Evolutionary conservation across 2,888 invertebrate genomes (phyloP), one percentile per base, ranked within the genome.

Genomic region (Xestia ashworthii): DNA sequence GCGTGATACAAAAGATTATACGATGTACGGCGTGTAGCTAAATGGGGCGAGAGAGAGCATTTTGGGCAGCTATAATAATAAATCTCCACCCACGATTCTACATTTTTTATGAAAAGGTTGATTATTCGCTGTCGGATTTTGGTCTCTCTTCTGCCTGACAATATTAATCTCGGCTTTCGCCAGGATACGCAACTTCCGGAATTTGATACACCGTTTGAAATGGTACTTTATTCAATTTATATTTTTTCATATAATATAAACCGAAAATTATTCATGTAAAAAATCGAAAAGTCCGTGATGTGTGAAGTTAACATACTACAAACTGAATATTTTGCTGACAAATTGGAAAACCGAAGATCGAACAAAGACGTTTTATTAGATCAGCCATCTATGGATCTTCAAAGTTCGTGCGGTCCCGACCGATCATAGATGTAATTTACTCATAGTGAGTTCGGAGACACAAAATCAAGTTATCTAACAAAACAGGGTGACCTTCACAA

Each of bases 51-150:
- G 68, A 74, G 78, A 78, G 66, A 66, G 44, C 58, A 71, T 78
- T 85, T 81, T 66, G 60, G 78, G 48, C 58, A 77, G 77, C 78
- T 76, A 78, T 87, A 73, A 83, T 74, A 78, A 87, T 87, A 86
- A 81, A 84, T 86, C 80, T 83, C 80, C 60, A 60, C 70, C 71
- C 62, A 70, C 81, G 69, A 65, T 62, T 76, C 46, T 60, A 77
- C 32, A 67, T 78, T 71, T 74, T 81, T 82, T 77, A 71, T 71
- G 58, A 81, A 84, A 81, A 81, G 41, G 60, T 78, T 84, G 73
- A 77, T 74, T 71, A 70, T 71, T 77, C 71, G 44, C 58, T 25
- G 81, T 73, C 55, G 76, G 75, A 62, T 76, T 78, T 77, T 46
- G 22, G 73, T 60, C 48, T 66, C 76, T 50, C 38, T 73, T 74